Conservation (phyloP, 2,113 vertebrate species). For the Apistogramma diplotaenia region DNA sequence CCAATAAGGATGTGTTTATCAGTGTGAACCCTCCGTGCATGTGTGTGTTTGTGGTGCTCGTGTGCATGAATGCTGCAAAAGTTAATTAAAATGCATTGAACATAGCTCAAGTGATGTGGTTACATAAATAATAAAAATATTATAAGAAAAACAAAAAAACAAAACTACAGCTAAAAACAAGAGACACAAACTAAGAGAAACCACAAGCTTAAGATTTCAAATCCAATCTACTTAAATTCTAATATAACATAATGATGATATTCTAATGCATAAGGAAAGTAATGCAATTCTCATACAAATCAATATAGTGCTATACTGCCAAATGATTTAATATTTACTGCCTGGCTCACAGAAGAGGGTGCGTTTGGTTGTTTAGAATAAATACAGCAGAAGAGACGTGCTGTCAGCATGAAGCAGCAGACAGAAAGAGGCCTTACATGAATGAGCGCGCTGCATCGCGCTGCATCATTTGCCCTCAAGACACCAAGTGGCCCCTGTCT, state of each 20-base stretch:
- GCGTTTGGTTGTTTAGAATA: neutral
- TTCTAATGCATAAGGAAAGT: neutral
- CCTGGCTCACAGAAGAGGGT: neutral
- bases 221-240: neutral
- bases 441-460: neutral
- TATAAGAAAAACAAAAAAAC: neutral
- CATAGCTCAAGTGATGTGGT: constrained; percentile 17
- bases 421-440: neutral
- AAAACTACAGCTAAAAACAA: neutral
- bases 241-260: too few species aligned
- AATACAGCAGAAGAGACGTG: neutral
- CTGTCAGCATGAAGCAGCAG: neutral
- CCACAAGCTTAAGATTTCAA: neutral
- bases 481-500: neutral
- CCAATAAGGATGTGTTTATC: constrained; percentile 47
- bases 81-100: constrained; percentile 41
- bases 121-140: neutral
- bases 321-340: neutral
- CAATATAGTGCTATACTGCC: neutral
- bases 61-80: neutral
- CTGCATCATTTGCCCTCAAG: neutral
- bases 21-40: neutral
- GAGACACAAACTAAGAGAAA: neutral
- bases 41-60: neutral
- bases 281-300: neutral